These are phyloP conservation scores for Anolis sagrei DNA, from an alignment of 2,113 vertebrate species.

Conservation along the genomic window DNA sequence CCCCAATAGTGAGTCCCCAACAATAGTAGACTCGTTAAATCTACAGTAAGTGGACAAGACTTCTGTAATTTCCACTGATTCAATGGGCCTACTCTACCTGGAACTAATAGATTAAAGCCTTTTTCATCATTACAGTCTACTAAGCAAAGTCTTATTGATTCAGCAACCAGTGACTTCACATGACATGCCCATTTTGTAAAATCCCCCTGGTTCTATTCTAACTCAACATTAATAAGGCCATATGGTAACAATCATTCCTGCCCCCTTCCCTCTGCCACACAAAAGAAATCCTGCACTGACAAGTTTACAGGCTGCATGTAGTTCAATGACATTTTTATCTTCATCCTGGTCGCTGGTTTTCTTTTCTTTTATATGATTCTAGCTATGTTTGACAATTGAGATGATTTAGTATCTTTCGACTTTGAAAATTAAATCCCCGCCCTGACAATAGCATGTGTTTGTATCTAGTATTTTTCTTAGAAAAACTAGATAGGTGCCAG, in stretches of 20 bases:
- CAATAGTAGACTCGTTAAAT: not conserved
- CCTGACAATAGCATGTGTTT: too few relatives aligned
- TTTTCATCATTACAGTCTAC: constrained; percentile 37
- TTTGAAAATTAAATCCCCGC: constrained; percentile 24
- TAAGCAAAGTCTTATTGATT: constrained; percentile 37
- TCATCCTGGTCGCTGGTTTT: not conserved
- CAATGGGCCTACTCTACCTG: not conserved
- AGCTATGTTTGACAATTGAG: constrained; percentile 16
- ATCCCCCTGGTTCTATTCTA: constrained; percentile 17
- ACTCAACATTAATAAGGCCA: constrained; percentile 24
- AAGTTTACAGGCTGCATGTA: constrained; percentile 8
- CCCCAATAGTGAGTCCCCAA: too few relatives aligned
- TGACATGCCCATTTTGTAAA: not conserved
- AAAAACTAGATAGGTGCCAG: too few relatives aligned
- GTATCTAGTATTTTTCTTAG: too few relatives aligned
- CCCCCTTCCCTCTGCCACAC: too few relatives aligned
- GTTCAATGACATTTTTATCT: not conserved
- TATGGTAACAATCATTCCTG: constrained; percentile 11
- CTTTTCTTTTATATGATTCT: not conserved
- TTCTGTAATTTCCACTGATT: not conserved
- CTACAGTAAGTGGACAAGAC: not conserved
- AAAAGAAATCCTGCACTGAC: not conserved
- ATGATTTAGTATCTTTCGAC: not conserved
- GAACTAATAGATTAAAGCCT: not conserved
- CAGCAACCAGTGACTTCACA: constrained; percentile 17